These are phyloP conservation scores for Oplegnathus fasciatus DNA, from an alignment of 2,113 vertebrate genomes.

Conservation along the genomic window DNA sequence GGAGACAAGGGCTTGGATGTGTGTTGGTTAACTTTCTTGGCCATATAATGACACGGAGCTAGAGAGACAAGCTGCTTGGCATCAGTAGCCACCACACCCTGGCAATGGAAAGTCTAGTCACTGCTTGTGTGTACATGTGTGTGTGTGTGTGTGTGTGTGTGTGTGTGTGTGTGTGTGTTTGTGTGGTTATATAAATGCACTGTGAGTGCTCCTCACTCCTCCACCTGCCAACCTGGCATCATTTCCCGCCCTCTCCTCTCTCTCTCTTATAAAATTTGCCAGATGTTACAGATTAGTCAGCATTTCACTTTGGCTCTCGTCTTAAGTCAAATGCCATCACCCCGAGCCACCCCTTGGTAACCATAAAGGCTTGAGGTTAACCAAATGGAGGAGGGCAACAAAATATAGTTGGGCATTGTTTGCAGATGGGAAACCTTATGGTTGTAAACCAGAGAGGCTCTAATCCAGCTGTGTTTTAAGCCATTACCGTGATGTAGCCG, in stretches of 20 bases:
- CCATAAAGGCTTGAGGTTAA: conserved; percentile 81
- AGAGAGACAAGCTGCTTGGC: conserved; percentile 47
- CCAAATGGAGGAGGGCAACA: conserved; percentile 79
- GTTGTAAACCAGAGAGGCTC: conserved; percentile 74
- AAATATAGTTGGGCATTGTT: conserved; percentile 76
- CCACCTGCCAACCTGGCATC: conserved; percentile 76
- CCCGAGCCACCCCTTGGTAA: conserved; percentile 72
- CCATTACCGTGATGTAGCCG: conserved; percentile 69
- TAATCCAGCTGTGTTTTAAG: conserved; percentile 76
- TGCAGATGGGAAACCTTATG: conserved; percentile 78
- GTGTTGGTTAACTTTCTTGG: conserved; percentile 50
- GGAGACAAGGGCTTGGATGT: conserved; percentile 14
- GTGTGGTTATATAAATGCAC: conserved; percentile 53
- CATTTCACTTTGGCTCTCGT: conserved; percentile 72
- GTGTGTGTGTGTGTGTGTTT: conserved; percentile 49
- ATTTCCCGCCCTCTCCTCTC: conserved; percentile 43
- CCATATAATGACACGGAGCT: conserved; percentile 6
- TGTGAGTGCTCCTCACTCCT: conserved; percentile 56
- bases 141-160: conserved; percentile 53
- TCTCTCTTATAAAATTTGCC: conserved; percentile 70
- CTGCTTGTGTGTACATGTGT: conserved; percentile 22
- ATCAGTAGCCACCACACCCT: conserved; percentile 50
- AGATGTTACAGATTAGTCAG: conserved; percentile 80
- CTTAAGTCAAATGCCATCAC: conserved; percentile 78
- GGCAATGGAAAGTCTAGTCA: conserved; percentile 49